Evolutionary conservation across 1,140 invertebrate species (phyloP), one percentile per base, ranked within the genome.

Genomic region (Pseudomyrmex concolor): DNA sequence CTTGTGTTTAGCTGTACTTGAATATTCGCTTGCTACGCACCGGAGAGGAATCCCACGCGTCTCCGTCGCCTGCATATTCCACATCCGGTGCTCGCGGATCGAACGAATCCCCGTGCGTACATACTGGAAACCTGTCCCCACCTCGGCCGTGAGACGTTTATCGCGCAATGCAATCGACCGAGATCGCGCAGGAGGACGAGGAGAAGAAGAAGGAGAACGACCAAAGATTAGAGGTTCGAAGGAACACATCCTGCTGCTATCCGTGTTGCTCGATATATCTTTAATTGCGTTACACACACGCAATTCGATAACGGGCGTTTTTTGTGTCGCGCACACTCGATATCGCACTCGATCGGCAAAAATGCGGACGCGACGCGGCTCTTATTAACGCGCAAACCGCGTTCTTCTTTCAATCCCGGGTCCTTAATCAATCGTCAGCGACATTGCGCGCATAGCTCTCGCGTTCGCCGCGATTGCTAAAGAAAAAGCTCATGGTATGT

Each of bases 1-100:
- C 70, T 71, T 83, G 59, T 19, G 63, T 73, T 62, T 71, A 73
- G 86, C 76, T 84, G 82, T 72, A 80, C 84, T 76, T n/a, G 45
- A 19, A 10, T 19, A 54, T 67, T 86, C 68, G 84, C 84, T 81
- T 78, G 80, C 51, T 77, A 83, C 73, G 43, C 84, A 63, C 15
- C 51, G 43, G n/a, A 67, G 57, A 73, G 80, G 81, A 91, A 91
- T 92, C 90, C 90, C 91, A 91, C 90, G 91, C 91, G 89, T 91
- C 91, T 91, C 34, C 88, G 89, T 90, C 89, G 86, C 81, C 89
- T 87, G 83, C 84, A 84, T 90, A 89, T 91, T 80, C 89, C 89
- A 90, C 89, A 91, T 91, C 91, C 91, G 91, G 90, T 91, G 85
- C 80, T 76, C 85, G 63, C 83, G 80, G 54, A 78, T 88, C 88